phyloP scores from a whole-genome alignment of 2,888 invertebrate genomes.

The Caenorhabditis zanzibari region DNA sequence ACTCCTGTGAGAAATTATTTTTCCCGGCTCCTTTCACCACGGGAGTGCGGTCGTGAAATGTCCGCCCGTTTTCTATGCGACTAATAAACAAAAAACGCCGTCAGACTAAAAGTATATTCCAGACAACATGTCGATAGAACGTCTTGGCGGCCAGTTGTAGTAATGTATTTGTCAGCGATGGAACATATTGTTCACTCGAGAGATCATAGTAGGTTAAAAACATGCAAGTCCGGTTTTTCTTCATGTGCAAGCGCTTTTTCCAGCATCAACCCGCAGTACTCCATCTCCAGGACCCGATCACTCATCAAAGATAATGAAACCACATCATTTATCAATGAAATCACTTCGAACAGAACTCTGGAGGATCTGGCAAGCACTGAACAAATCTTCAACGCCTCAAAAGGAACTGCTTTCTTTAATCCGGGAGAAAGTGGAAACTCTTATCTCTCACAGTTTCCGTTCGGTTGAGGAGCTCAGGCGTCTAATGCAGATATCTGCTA shows the following conservation, averaged over 20 bases:
- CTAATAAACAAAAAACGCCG: neutral
- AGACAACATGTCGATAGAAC: slow-evolving; percentile 36
- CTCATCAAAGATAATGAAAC: neutral
- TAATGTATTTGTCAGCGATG: slow-evolving; percentile 6
- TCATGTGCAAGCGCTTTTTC: neutral
- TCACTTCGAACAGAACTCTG: slow-evolving; percentile 47
- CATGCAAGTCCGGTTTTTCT: too few relatives aligned
- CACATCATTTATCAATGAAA: neutral
- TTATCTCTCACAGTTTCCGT: slow-evolving; percentile 26
- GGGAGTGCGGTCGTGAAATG: too few relatives aligned
- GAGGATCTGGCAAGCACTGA: slow-evolving; percentile 19
- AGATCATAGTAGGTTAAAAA: slow-evolving; percentile 22
- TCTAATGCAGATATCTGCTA: neutral
- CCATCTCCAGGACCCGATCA: slow-evolving; percentile 46
- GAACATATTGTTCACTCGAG: slow-evolving; percentile 9
- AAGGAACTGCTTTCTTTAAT: slow-evolving; percentile 43
- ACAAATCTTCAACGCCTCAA: slow-evolving; percentile 26
- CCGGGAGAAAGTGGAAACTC: slow-evolving; percentile 7
- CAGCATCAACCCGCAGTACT: slow-evolving; percentile 40
- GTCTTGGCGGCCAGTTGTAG: slow-evolving; percentile 7
- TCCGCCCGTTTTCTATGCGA: too few relatives aligned
- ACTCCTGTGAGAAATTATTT: too few relatives aligned
- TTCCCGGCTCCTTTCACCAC: too few relatives aligned
- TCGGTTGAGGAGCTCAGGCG: slow-evolving; percentile 9
- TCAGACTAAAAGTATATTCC: neutral